Evolutionary conservation across 2,888 invertebrate species (phyloP), one percentile per base, ranked within the genome.

Genomic region (Prosopocoilus inquinatus): DNA sequence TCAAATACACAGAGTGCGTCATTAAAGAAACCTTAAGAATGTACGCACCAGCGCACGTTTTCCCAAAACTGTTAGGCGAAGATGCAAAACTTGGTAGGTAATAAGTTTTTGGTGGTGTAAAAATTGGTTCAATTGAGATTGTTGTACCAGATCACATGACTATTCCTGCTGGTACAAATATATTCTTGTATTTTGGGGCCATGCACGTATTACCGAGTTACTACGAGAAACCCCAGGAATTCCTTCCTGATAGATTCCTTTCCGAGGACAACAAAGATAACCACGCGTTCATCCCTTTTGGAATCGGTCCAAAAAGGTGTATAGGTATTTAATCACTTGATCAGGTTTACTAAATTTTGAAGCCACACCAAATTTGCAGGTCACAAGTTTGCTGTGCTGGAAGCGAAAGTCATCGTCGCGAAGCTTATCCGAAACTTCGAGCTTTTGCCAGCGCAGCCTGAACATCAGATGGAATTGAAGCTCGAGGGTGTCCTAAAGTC

Each of bases 1-100:
- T 62, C 48, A 59, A 56, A 56, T 66, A 66, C 55, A 39, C 64
- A 5, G 60, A 63, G 39, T 50, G 55, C 44, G 58, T 64, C 2
- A 44, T 64, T 32, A 66, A 64, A 45, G 66, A 66, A 58, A 36
- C 47, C 2, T 34, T 59, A 43, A 48, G 66, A 12, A 7, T 62
- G n/a, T 52, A 61, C 34, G 52, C 60, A 7, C 16, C 61, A 1
- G 60, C 57, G n/a, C 57, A 59, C 3, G 3, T 61, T 3, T 43
- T 63, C 12, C 61, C 57, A 45, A 50, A 63, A 13, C 41, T 33
- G 8, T n/a, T 58, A 9, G 20, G 49, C 20, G 7, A 28, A 7
- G 20, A 28, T 4, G 20, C 20, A 5, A 28, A 28, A 28, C 7
- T 28, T 3, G 20, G 20, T 28, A 3, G 20, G 20, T 28, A 28